Evolutionary conservation across 2,888 invertebrate species (phyloP).

Genomic region (Helleia helle): DNA sequence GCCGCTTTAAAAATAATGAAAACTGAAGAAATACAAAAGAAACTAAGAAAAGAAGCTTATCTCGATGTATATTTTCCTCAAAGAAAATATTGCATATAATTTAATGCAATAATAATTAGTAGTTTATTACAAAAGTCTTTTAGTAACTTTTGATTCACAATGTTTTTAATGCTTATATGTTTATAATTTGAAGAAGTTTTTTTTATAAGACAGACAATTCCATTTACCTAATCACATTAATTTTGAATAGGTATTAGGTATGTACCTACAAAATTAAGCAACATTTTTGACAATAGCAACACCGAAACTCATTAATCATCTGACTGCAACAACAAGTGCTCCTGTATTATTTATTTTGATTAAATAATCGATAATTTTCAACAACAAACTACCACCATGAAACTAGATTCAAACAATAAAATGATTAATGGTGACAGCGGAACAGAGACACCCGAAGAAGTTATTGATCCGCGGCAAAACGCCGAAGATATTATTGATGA

Average conservation of each 20-base stretch:
- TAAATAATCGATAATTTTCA: slow-evolving; percentile 36
- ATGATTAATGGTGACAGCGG: slow-evolving; percentile 60
- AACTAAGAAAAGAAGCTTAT: slow-evolving; percentile 63
- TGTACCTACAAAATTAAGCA: slow-evolving; percentile 11
- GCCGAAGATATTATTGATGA: slow-evolving; percentile 67
- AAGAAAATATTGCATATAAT: slow-evolving; percentile 49
- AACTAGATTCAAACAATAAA: slow-evolving; percentile 67
- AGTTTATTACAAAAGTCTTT: no score
- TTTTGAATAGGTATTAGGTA: no score
- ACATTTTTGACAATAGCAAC: slow-evolving; percentile 29
- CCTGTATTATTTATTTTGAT: slow-evolving; percentile 44
- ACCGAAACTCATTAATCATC: slow-evolving; percentile 47
- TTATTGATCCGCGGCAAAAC: slow-evolving; percentile 58
- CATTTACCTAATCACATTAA: no score
- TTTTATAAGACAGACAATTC: no score
- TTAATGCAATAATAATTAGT: slow-evolving; percentile 29
- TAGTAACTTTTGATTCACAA: no score
- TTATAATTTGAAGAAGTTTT: no score
- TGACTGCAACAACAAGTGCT: slow-evolving; percentile 33
- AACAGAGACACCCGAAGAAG: slow-evolving; percentile 56
- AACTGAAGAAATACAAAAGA: slow-evolving; percentile 58
- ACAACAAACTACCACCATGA: slow-evolving; percentile 40
- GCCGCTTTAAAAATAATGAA: slow-evolving; percentile 68
- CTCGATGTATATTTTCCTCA: slow-evolving; percentile 62
- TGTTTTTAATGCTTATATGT: no score